Evolutionary conservation across 2,888 invertebrate species (phyloP), one percentile per base, ranked within the genome.

Genomic region (Tiliacea citrago): DNA sequence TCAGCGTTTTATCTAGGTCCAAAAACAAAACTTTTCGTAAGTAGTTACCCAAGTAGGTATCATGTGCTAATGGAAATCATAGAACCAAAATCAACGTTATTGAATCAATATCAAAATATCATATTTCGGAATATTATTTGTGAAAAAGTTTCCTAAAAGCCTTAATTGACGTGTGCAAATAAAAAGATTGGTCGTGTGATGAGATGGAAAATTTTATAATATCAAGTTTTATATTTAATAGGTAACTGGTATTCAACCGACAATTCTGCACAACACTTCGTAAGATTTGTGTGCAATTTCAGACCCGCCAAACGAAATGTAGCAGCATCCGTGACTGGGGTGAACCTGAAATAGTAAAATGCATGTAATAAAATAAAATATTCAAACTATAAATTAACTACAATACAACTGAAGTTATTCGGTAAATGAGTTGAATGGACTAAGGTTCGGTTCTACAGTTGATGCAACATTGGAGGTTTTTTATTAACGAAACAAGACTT

Each of bases 251-350:
- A 24, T 70, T 86, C 53, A 87, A 60, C 86, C 87, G 29, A 85
- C 81, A 55, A 91, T 86, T 86, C 88, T 91, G 86, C 95, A 96
- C 0, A 96, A 90, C 9, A 96, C 95, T 89, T 96, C 96, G 77
- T 96, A 96, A 21, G 85, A 84, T 79, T 92, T 94, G 86, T 91
- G 92, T 1, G 92, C 58, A 39, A 93, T 81, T 88, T 96, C 96
- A 47, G 87, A 77, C n/a, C 96, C 95, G 24, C 93, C 90, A 65
- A 92, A 96, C 2, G 94, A 93, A 77, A 96, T 95, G 86, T 96
- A 96, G 74, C 92, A 91, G 75, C 95, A 94, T 55, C 93, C 92
- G 84, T 96, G 95, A 66, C 94, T 95, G 4, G 95, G 93, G 73
- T 96, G 96, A 18, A 96, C 91, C 96, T 96, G 90, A 18, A 90